Evolutionary conservation across 2,113 vertebrate genomes (phyloP).

Genomic region (Madoqua kirkii): DNA sequence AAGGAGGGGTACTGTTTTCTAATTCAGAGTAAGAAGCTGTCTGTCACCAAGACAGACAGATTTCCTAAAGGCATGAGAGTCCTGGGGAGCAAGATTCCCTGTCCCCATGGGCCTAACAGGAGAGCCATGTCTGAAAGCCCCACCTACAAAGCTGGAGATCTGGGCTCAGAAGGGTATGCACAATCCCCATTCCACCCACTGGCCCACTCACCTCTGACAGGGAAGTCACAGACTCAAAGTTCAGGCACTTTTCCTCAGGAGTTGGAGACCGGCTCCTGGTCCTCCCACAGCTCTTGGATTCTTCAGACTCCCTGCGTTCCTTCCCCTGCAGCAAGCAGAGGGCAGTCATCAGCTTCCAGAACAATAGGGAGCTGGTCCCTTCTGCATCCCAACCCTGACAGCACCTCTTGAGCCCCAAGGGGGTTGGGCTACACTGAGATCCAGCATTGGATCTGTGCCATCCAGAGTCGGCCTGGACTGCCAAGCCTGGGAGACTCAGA

Average conservation of each 20-base stretch:
- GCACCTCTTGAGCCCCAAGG: neutral
- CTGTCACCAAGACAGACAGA: neutral
- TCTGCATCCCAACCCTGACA: neutral
- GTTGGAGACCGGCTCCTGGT: constrained; percentile 65
- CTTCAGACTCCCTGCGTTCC: constrained; percentile 34
- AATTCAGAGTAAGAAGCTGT: neutral
- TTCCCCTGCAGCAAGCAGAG: constrained; percentile 63
- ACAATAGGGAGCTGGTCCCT: neutral
- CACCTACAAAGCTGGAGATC: neutral
- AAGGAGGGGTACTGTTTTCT: neutral
- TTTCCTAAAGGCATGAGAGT: neutral
- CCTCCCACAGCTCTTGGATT: constrained; percentile 52
- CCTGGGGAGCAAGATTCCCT: neutral
- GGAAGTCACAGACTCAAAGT: constrained; percentile 51
- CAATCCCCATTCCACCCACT: neutral
- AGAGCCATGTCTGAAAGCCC: neutral
- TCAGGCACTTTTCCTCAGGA: constrained; percentile 70
- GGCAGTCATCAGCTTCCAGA: neutral
- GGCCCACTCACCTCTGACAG: constrained; percentile 78
- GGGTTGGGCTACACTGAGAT: neutral
- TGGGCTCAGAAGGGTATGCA: neutral
- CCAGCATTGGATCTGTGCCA: neutral
- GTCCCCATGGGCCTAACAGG: neutral
- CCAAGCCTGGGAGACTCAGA: neutral
- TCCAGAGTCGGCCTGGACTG: neutral